Percentiles rank a stretch among this genome's conserved stretches.
phyloP scores from a whole-genome alignment of 2,797 vertebrate genomes.

The Oreonectes daqikongensis region DNA sequence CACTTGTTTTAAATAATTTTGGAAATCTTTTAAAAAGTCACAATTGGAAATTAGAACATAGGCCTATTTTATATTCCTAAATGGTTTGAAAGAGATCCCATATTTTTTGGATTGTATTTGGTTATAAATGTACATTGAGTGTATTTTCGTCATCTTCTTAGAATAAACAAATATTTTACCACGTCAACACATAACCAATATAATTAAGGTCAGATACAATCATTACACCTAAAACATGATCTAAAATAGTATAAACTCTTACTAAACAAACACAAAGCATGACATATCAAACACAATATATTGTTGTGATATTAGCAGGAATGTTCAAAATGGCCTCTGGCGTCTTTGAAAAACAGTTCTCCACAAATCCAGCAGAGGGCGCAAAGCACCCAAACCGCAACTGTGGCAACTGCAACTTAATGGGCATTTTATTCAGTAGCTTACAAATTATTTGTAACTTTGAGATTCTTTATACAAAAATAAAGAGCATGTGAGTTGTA shows the following conservation, averaged over 20 bases:
- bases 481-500: background rate
- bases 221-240: background rate
- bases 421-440: background rate
- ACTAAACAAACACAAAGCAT: background rate
- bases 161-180: background rate
- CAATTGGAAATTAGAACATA: background rate
- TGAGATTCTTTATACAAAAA: background rate
- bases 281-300: conserved; percentile 37
- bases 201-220: background rate
- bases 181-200: background rate
- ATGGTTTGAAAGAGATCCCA: background rate
- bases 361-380: conserved; percentile 65
- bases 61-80: background rate
- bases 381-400: conserved; percentile 32
- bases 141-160: too few relatives aligned
- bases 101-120: background rate
- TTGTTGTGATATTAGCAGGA: background rate
- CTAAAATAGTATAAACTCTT: background rate
- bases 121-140: background rate
- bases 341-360: conserved; percentile 55
- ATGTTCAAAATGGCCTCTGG: conserved; percentile 80
- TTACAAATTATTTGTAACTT: background rate
- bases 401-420: background rate
- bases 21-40: too few relatives aligned
- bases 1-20: background rate